Conservation (phyloP, 1,140 invertebrate genomes). For the Oreohelix idahoensis region DNA sequence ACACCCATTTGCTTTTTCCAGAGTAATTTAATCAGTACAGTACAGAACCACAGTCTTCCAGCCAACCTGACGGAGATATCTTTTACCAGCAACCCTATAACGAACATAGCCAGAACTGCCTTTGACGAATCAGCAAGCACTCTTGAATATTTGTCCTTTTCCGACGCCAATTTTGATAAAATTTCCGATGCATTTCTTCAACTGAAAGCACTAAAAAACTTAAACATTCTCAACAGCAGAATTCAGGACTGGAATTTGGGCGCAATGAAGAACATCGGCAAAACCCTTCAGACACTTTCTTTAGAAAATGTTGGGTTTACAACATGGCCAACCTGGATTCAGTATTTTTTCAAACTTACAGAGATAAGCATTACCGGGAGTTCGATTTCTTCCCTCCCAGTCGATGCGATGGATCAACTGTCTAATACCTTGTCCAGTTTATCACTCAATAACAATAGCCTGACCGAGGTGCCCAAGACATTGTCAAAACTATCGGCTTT, state of each 20-base stretch:
- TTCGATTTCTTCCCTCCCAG: not conserved
- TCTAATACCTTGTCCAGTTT: not conserved
- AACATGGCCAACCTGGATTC: not conserved
- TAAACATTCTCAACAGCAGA: not conserved
- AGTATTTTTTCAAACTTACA: not conserved
- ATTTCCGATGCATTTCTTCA: not conserved
- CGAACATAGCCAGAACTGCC: not conserved
- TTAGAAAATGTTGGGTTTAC: not conserved
- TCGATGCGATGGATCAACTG: not conserved
- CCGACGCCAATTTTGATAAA: not conserved
- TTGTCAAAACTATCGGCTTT: not conserved
- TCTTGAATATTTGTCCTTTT: not conserved
- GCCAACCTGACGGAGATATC: not conserved
- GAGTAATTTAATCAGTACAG: not conserved
- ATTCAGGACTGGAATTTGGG: not conserved
- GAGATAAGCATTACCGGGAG: not conserved
- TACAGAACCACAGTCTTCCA: not conserved
- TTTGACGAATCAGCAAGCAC: not conserved
- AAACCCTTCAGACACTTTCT: not conserved
- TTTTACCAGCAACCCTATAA: not conserved
- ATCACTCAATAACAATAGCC: not conserved
- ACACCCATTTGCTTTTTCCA: not conserved
- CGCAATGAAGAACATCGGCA: not conserved
- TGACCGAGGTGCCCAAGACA: not conserved
- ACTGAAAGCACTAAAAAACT: not conserved